Conservation (phyloP, 2,797 vertebrate species). For the Neosalanx taihuensis region DNA sequence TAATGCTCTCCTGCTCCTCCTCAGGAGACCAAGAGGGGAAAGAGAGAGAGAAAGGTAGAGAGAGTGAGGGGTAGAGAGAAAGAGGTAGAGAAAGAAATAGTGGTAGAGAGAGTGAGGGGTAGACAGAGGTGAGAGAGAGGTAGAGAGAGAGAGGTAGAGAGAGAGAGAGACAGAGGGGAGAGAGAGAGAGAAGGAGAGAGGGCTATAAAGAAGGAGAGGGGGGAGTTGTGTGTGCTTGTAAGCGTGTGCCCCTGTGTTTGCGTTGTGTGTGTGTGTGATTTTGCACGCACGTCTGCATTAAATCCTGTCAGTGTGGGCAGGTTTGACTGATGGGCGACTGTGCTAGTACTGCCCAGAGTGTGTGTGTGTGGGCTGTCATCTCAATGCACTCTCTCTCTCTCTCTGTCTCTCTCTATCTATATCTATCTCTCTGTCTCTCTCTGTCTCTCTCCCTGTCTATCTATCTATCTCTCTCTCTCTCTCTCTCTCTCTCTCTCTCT, state of each 20-base stretch:
- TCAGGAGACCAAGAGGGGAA: too few species aligned
- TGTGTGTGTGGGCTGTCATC: too few species aligned
- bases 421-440: neutral
- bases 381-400: neutral
- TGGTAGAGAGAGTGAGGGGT: too few species aligned
- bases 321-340: neutral
- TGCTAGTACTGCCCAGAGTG: neutral
- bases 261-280: neutral
- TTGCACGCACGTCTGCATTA: too few species aligned
- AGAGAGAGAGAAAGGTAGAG: too few species aligned
- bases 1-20: neutral
- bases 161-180: too few species aligned
- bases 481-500: neutral
- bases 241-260: neutral
- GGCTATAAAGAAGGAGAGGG: too few species aligned
- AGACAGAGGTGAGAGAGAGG: too few species aligned
- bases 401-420: neutral
- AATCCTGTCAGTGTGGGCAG: neutral
- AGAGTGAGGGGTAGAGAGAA: too few species aligned
- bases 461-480: neutral
- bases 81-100: too few species aligned
- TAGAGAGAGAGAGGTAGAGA: too few species aligned
- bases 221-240: neutral
- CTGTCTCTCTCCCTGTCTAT: neutral
- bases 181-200: too few species aligned